A percentile compares a stretch with the other conserved stretches of the same genome.
Evolutionary conservation across 2,113 vertebrate species (phyloP).

Genomic region (Narcine bancroftii): DNA sequence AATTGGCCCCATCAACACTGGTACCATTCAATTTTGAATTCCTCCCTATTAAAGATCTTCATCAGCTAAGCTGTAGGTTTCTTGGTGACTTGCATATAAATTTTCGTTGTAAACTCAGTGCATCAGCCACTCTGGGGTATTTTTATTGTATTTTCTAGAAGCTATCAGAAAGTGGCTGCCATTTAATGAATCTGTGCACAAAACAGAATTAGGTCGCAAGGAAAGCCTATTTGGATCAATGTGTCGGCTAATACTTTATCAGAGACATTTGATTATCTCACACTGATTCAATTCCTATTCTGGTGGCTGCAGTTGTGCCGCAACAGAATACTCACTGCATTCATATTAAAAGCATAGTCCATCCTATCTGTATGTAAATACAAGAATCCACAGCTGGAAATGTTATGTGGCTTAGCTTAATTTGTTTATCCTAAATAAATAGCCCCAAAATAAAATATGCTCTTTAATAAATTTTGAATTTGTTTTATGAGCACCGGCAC

Average conservation of each 20-base stretch:
- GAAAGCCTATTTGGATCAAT: slow-evolving; percentile 72
- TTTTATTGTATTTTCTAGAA: slow-evolving; percentile 38
- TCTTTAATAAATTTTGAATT: slow-evolving; percentile 7
- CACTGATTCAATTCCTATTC: slow-evolving; percentile 61
- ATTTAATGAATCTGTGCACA: slow-evolving; percentile 76
- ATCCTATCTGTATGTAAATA: slow-evolving; percentile 99
- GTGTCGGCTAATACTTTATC: slow-evolving; percentile 69
- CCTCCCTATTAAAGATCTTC: no score
- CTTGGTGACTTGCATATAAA: neutral
- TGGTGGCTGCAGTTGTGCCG: slow-evolving; percentile 57
- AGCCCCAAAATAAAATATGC: neutral
- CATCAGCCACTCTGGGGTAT: slow-evolving; percentile 10
- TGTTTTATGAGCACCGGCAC: neutral
- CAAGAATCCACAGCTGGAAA: slow-evolving; percentile 88
- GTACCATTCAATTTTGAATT: no score
- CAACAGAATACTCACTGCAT: slow-evolving; percentile 64
- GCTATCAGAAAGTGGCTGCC: slow-evolving; percentile 65
- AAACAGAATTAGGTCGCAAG: slow-evolving; percentile 65
- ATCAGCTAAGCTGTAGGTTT: neutral
- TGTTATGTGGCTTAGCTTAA: slow-evolving; percentile 83
- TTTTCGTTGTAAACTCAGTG: neutral
- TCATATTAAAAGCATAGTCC: slow-evolving; percentile 95
- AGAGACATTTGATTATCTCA: slow-evolving; percentile 81
- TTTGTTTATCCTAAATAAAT: slow-evolving; percentile 30
- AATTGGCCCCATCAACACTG: no score